Evolutionary conservation across 2,888 invertebrate species (phyloP).

Genomic region (Heteromyza rotundicornis): DNA sequence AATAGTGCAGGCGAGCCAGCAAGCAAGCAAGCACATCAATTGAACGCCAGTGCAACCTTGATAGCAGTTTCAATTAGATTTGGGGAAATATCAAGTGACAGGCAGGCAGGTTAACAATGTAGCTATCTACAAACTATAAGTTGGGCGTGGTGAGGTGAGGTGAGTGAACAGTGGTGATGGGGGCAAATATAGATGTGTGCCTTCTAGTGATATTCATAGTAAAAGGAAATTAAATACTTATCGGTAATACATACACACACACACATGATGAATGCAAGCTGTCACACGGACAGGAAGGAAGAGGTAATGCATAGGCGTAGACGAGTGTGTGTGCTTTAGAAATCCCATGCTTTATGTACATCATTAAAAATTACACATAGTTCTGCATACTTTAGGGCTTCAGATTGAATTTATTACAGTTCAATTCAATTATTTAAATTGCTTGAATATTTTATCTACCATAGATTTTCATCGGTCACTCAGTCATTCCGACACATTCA

Average conservation of each 20-base stretch:
- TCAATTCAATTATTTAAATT: too few relatives aligned
- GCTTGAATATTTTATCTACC: too few relatives aligned
- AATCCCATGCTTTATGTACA: background rate
- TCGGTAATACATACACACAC: slow-evolving; percentile 4
- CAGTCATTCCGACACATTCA: too few relatives aligned
- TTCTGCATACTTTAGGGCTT: background rate
- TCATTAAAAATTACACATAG: background rate
- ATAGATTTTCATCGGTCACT: too few relatives aligned
- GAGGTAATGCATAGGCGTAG: too few relatives aligned
- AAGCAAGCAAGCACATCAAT: too few relatives aligned
- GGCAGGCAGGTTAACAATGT: slow-evolving; percentile 5
- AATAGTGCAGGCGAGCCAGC: too few relatives aligned
- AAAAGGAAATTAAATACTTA: slow-evolving; percentile 27
- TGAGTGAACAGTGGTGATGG: background rate
- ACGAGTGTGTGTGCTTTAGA: background rate
- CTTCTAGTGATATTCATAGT: background rate
- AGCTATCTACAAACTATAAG: too few relatives aligned
- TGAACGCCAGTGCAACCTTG: slow-evolving; percentile 38
- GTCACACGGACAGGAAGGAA: background rate
- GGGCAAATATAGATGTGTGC: background rate
- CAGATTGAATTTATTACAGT: too few relatives aligned
- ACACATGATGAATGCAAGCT: background rate
- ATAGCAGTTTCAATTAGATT: slow-evolving; percentile 51
- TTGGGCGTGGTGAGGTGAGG: background rate
- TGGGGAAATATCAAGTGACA: slow-evolving; percentile 19